Percentiles rank a stretch among this genome's conserved stretches.
Conservation (phyloP, 2,888 invertebrate species). For the Erannis defoliaria region DNA sequence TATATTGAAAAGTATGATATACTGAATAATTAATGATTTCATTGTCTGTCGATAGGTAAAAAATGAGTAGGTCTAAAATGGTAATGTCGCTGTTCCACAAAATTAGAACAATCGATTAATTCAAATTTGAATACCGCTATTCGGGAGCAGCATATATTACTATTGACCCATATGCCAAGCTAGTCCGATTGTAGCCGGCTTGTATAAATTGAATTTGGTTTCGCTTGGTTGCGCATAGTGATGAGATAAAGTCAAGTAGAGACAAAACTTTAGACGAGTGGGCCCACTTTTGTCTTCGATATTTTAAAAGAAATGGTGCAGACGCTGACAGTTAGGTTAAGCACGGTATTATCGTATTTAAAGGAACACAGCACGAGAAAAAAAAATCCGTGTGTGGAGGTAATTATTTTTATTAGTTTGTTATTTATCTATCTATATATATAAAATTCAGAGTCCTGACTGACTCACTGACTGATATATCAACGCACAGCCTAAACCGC, state of each 20-base stretch:
- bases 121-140: slow-evolving; percentile 15
- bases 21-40: too few species aligned
- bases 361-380: too few species aligned
- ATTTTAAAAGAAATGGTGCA: background rate
- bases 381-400: too few species aligned
- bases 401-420: too few species aligned
- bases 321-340: too few species aligned
- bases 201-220: slow-evolving; percentile 33
- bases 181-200: slow-evolving; percentile 22
- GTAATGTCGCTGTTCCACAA: background rate
- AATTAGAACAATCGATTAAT: slow-evolving; percentile 20
- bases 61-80: background rate
- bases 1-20: too few species aligned
- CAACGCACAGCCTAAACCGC: too few species aligned
- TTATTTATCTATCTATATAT: too few species aligned
- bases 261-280: background rate
- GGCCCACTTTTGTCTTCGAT: background rate
- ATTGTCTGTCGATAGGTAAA: too few species aligned
- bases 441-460: too few species aligned
- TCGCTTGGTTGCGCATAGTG: slow-evolving; percentile 31
- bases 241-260: slow-evolving; percentile 8
- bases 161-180: slow-evolving; percentile 32
- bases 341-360: too few species aligned
- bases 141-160: slow-evolving; percentile 16
- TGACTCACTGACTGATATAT: too few species aligned